phyloP scores from a whole-genome alignment of 2,797 vertebrate species.

The Cossypha heuglini region DNA sequence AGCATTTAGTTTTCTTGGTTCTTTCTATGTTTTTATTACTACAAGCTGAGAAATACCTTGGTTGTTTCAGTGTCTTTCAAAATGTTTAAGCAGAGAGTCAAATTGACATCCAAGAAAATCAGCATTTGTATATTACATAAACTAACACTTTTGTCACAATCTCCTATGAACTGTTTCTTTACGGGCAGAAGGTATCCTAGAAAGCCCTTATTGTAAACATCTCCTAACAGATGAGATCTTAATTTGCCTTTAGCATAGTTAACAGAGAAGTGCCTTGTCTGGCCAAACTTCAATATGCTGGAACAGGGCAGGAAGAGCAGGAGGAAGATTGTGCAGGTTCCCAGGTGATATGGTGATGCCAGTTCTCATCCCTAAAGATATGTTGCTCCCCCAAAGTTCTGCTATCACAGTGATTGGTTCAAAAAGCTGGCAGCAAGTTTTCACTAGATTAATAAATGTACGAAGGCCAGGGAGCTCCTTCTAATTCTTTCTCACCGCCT shows the following conservation, averaged over 20 bases:
- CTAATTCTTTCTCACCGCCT: background rate
- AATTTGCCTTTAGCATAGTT: background rate
- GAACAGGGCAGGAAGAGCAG: background rate
- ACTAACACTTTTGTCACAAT: background rate
- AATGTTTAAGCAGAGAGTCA: background rate
- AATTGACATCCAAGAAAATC: background rate
- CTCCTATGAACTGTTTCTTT: background rate
- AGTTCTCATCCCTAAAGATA: background rate
- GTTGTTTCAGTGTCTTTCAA: background rate
- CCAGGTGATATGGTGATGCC: background rate
- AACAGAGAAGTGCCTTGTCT: background rate
- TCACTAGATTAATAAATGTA: background rate
- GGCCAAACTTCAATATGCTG: background rate
- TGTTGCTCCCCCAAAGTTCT: background rate
- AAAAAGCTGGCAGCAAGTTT: background rate
- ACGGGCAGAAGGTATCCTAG: background rate
- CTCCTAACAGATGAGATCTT: background rate
- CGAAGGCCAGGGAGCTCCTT: background rate
- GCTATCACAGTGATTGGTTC: background rate
- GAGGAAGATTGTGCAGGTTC: background rate
- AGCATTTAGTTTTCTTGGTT: background rate
- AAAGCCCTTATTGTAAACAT: background rate
- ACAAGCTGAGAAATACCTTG: background rate
- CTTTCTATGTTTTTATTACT: background rate
- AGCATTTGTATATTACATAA: background rate